Percentiles rank a stretch among this genome's conserved stretches.
Evolutionary conservation across 2,888 invertebrate species (phyloP).

Genomic region (Geophilus truncorum): DNA sequence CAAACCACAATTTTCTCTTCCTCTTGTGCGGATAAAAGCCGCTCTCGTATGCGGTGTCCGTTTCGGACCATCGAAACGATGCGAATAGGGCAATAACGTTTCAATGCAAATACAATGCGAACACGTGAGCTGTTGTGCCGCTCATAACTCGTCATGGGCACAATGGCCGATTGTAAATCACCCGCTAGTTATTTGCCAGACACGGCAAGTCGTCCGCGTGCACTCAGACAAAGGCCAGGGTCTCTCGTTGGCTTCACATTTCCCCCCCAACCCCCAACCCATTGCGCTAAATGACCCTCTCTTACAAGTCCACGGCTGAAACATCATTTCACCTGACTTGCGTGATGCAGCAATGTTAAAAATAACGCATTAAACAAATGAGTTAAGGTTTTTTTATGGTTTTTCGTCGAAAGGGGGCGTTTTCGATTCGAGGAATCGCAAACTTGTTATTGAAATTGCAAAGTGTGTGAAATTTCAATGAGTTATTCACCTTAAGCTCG

Average conservation of each 20-base stretch:
- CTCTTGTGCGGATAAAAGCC: background rate
- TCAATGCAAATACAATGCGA: background rate
- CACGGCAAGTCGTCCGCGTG: background rate
- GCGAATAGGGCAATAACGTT: background rate
- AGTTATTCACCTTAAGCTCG: background rate
- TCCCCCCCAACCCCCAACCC: background rate
- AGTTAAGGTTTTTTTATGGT: background rate
- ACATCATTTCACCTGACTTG: too few species aligned
- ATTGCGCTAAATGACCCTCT: background rate
- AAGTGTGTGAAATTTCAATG: background rate
- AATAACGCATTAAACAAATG: background rate
- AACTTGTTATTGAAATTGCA: background rate
- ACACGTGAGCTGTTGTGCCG: background rate
- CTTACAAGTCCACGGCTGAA: too few species aligned
- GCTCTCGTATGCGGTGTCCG: background rate
- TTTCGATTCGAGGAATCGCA: background rate
- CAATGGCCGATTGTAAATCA: background rate
- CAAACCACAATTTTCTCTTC: background rate
- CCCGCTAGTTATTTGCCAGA: constrained; percentile 10
- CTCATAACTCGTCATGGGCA: background rate
- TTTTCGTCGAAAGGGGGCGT: background rate
- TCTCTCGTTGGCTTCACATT: background rate
- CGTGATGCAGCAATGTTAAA: too few species aligned
- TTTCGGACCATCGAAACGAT: background rate
- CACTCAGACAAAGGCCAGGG: background rate